Base-by-base conservation (phyloP, 2,797 vertebrate species). In the Philypnodon macrostomus region DNA sequence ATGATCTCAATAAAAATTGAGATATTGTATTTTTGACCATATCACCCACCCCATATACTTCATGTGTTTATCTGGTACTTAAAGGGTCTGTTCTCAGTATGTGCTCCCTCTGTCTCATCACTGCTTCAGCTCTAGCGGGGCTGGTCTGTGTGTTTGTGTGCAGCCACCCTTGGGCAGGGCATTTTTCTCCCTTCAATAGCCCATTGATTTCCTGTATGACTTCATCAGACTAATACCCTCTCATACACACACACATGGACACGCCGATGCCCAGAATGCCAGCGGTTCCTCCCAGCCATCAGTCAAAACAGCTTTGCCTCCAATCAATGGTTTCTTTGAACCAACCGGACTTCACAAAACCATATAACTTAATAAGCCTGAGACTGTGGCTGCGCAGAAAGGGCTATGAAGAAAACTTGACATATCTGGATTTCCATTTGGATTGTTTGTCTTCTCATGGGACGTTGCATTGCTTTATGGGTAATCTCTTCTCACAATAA, bases 121-220 rank as follows among this genome's bases (percentile, higher is more conserved):
- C 73, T 47, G 74, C 81, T 79, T 73, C 47, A 74, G 62, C 76
- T 50, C 50, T 67, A 75, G 67, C 77, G 65, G 75, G 80, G 79
- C 83, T 86, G 87, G 74, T 63, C 51, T 79, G 87, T 45, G 87
- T 45, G 61, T 76, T 60, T 81, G 79, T 70, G 66, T 81, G 84
- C 86, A 87, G 73, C 81, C 79, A 72, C 86, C 88, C 84, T 77
- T 85, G 83, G 85, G 85, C 77, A 79, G 86, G 80, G 85, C 67
- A 86, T 91, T 91, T 91, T 90, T 81, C 76, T 77, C 74, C 85
- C 93, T 91, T 93, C 89, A 91, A 91, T 95, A 92, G 84, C 70
- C 85, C 87, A 97, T 94, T 93, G 94, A 98, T 96, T 95, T 95
- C 89, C 93, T 93, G 89, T 91, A 89, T 93, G 93, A 93, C 92